Conservation (phyloP, 2,888 invertebrate species). For the Rotaria macrura region DNA sequence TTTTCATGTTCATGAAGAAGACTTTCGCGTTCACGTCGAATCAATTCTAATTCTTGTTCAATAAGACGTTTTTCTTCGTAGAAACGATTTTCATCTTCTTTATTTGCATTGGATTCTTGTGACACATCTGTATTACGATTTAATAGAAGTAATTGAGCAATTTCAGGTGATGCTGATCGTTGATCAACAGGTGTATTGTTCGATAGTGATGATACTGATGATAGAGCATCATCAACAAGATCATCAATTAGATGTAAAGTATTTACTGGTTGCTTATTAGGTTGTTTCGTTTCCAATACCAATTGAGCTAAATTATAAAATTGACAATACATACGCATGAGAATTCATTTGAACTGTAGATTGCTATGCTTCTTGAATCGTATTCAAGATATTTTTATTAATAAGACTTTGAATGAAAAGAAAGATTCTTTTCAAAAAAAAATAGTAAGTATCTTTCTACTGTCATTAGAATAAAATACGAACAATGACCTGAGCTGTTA, state of each 20-base stretch:
- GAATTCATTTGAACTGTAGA: too few species aligned
- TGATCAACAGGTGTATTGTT: background rate
- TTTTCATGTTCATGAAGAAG: slow-evolving; percentile 19
- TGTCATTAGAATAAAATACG: too few species aligned
- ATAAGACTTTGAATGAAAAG: too few species aligned
- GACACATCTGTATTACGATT: background rate
- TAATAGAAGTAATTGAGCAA: background rate
- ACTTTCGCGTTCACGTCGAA: slow-evolving; percentile 27
- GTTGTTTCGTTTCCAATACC: background rate
- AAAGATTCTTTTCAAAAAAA: too few species aligned
- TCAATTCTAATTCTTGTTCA: slow-evolving; percentile 30
- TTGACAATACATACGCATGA: too few species aligned
- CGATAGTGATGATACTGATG: background rate
- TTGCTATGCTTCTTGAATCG: too few species aligned
- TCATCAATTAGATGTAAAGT: background rate
- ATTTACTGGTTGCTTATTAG: background rate
- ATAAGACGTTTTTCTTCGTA: slow-evolving; percentile 29
- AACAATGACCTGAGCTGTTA: too few species aligned
- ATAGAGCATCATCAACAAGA: slow-evolving; percentile 13
- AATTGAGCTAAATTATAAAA: too few species aligned
- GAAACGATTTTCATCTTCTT: slow-evolving; percentile 2
- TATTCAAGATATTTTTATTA: too few species aligned
- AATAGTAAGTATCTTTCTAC: too few species aligned
- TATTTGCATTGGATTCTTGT: background rate
- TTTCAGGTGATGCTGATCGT: background rate